Evolutionary conservation across 2,113 vertebrate genomes (phyloP).

Genomic region (Salvelinus alpinus): DNA sequence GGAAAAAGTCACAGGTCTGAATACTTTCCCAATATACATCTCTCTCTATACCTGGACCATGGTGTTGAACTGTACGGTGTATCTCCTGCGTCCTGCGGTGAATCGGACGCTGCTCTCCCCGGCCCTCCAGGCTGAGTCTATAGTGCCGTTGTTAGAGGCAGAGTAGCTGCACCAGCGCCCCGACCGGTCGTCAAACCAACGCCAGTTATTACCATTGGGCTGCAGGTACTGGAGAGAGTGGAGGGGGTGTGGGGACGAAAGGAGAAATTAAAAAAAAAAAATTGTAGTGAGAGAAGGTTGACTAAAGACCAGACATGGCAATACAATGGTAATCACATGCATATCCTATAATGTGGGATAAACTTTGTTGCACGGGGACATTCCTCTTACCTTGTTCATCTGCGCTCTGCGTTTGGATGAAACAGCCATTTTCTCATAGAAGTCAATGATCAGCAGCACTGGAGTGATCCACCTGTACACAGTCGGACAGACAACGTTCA

Average conservation of each 20-base stretch:
- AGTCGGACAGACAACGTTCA: neutral
- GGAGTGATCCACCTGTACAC: constrained; percentile 92
- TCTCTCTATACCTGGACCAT: constrained; percentile 86
- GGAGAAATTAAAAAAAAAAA: no score
- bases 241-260: neutral
- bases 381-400: constrained; percentile 85
- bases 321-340: neutral
- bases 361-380: neutral
- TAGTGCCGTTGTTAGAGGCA: constrained; percentile 92
- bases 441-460: constrained; percentile 89
- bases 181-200: constrained; percentile 94
- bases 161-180: constrained; percentile 96
- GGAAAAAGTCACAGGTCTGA: no score
- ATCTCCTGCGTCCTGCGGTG: constrained; percentile 89
- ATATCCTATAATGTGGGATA: neutral
- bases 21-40: no score
- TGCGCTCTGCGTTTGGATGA: constrained; percentile 90
- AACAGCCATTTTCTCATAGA: constrained; percentile 93
- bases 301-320: neutral
- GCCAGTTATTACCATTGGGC: constrained; percentile 91
- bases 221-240: constrained; percentile 81
- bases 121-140: constrained; percentile 90
- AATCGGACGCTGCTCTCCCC: constrained; percentile 92
- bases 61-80: constrained; percentile 93
- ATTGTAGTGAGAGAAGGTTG: neutral